Percentiles rank a stretch among this genome's conserved stretches.
These are phyloP conservation scores for Scaptomyza tumidula DNA, from an alignment of 2,888 invertebrate species.

Conservation along the genomic window DNA sequence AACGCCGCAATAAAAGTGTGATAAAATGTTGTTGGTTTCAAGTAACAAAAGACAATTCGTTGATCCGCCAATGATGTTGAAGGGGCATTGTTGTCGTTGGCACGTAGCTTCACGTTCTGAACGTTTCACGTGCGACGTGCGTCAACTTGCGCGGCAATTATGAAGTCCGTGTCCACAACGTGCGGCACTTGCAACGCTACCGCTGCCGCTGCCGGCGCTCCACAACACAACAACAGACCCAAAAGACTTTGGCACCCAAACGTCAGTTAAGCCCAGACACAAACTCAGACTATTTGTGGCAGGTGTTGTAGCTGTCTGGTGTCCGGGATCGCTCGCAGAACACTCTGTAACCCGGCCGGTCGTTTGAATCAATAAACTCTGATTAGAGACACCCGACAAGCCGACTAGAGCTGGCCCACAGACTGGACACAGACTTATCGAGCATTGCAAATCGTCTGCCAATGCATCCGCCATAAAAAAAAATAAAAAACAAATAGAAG, in stretches of 20 bases:
- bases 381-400: conserved; percentile 65
- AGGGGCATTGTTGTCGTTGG: conserved; percentile 28
- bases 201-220: conserved; percentile 53
- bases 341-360: conserved; percentile 46
- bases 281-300: conserved; percentile 39
- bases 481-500: conserved; percentile 15
- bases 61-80: conserved; percentile 35
- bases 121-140: conserved; percentile 69
- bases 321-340: conserved; percentile 32
- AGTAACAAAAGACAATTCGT: conserved; percentile 28
- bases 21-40: conserved; percentile 64
- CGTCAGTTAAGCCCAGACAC: conserved; percentile 38
- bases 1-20: conserved; percentile 74
- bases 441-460: conserved; percentile 68
- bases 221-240: conserved; percentile 10
- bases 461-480: conserved; percentile 77
- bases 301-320: conserved; percentile 43
- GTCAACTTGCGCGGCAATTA: conserved; percentile 76
- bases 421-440: conserved; percentile 61
- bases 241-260: conserved; percentile 64
- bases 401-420: conserved; percentile 35
- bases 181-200: too few relatives aligned
- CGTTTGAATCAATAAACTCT: conserved; percentile 78
- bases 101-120: conserved; percentile 62
- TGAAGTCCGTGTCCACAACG: conserved; percentile 55